These are phyloP conservation scores for Pristionchus maxplancki DNA, from an alignment of 2,888 invertebrate species.

Conservation along the genomic window DNA sequence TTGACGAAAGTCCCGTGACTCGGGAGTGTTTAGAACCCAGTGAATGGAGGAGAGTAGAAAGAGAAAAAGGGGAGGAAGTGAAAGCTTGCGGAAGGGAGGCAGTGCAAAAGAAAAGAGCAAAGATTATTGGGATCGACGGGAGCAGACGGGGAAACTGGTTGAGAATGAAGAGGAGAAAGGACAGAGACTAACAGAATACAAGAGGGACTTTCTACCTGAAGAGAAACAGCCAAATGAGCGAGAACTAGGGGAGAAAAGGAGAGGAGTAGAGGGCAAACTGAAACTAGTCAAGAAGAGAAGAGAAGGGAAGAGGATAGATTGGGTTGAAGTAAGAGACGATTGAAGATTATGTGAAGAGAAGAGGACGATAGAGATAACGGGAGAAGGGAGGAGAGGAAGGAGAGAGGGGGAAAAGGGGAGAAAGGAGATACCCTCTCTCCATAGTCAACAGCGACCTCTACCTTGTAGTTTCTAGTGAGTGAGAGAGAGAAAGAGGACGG, in stretches of 20 bases:
- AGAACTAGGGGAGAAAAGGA: constrained; percentile 16
- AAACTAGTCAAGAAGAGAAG: constrained; percentile 23
- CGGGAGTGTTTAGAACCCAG: not conserved
- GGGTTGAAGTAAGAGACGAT: not conserved
- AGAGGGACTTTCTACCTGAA: not conserved
- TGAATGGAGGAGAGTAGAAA: not conserved
- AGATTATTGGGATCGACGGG: not conserved
- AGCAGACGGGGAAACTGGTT: constrained; percentile 2
- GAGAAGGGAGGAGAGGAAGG: not conserved
- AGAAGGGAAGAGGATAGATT: not conserved
- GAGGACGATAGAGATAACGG: constrained; percentile 22
- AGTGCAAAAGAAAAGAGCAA: not conserved
- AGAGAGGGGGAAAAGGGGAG: not conserved
- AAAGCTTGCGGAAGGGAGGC: too few relatives aligned
- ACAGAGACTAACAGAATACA: constrained; percentile 32
- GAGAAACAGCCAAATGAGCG: constrained; percentile 26
- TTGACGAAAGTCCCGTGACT: not conserved
- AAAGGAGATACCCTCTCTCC: constrained; percentile 39
- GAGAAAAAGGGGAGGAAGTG: too few relatives aligned
- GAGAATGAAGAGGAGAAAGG: not conserved
- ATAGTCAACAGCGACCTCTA: constrained; percentile 26
- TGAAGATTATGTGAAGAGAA: constrained; percentile 1
- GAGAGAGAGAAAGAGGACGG: not conserved
- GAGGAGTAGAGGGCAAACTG: constrained; percentile 35
- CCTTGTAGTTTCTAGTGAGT: constrained; percentile 25